Evolutionary conservation across 2,888 invertebrate species (phyloP).

Genomic region (Corbicula japonica): DNA sequence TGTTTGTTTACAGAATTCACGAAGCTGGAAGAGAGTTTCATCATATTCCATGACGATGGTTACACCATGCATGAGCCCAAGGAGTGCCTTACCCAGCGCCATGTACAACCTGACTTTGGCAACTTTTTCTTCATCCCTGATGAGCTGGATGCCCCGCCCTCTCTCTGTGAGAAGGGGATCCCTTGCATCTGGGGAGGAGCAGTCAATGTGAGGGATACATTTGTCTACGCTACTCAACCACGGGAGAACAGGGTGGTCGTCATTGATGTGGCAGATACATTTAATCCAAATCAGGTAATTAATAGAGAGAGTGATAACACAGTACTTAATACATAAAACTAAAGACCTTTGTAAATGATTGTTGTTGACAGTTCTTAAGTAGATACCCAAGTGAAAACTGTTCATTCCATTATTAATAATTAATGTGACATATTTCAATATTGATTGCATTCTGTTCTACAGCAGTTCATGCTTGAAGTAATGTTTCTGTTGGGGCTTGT

Average conservation of each 20-base stretch:
- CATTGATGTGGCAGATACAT: conserved; percentile 89
- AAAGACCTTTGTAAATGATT: too few relatives aligned
- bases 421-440: too few relatives aligned
- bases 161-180: conserved; percentile 81
- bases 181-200: conserved; percentile 92
- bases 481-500: too few relatives aligned
- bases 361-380: too few relatives aligned
- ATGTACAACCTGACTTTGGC: conserved; percentile 91
- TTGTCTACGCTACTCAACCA: conserved; percentile 92
- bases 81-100: conserved; percentile 91
- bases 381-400: too few relatives aligned
- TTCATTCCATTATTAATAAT: too few relatives aligned
- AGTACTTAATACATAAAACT: too few relatives aligned
- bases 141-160: conserved; percentile 85
- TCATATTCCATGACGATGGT: conserved; percentile 92
- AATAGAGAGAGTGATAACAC: too few relatives aligned
- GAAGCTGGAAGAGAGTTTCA: conserved; percentile 89
- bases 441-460: too few relatives aligned
- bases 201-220: conserved; percentile 90
- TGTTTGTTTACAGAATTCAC: conserved; percentile 11
- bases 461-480: too few relatives aligned
- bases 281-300: conserved; percentile 83
- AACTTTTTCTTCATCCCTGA: conserved; percentile 87
- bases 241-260: conserved; percentile 91
- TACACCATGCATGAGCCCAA: conserved; percentile 92